A percentile compares a stretch with the other conserved stretches of the same genome.
phyloP scores from a whole-genome alignment of 2,797 vertebrate species.

The Anguilla obscura region DNA sequence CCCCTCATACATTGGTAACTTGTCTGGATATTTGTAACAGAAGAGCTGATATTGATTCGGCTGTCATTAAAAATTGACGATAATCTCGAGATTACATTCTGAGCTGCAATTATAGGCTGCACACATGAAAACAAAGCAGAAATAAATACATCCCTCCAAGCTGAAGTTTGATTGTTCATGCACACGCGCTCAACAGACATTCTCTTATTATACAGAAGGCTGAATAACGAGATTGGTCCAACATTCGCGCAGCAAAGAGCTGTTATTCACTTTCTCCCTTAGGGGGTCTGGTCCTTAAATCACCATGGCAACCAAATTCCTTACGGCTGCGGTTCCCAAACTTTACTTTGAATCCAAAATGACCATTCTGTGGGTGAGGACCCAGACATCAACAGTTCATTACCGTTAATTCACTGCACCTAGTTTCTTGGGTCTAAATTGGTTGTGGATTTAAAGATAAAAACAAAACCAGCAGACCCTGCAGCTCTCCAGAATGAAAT shows the following conservation, averaged over 20 bases:
- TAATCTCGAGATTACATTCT: neutral
- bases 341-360: neutral
- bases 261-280: neutral
- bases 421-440: neutral
- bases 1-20: neutral
- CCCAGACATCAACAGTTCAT: neutral
- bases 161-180: neutral
- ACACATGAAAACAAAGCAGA: neutral
- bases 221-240: neutral
- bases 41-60: neutral
- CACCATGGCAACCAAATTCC: slow-evolving; percentile 18
- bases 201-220: neutral
- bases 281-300: slow-evolving; percentile 5
- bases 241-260: neutral
- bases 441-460: neutral
- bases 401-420: neutral
- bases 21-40: neutral
- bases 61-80: neutral
- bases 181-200: neutral
- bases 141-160: neutral
- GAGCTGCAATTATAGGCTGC: slow-evolving; percentile 1
- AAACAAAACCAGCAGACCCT: neutral
- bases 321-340: neutral
- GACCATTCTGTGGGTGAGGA: neutral
- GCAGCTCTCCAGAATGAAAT: too few relatives aligned